Evolutionary conservation across 2,113 vertebrate genomes (phyloP), one percentile per base, ranked within the genome.

Genomic region (Pardalotus punctatus): DNA sequence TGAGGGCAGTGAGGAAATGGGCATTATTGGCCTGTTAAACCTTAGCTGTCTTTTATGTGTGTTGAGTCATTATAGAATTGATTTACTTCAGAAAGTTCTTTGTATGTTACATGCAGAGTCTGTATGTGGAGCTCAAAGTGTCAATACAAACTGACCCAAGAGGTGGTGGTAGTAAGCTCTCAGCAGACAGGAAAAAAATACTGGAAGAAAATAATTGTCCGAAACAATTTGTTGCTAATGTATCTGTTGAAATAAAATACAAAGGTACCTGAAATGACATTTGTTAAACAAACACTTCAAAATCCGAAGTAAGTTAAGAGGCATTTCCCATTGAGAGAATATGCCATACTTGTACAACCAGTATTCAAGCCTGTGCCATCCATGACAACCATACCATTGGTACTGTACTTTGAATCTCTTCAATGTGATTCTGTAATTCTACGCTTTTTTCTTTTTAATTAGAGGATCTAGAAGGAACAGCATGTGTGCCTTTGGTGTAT

Each of bases 201-300:
- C 7, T 17, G 14, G 36, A 61, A 76, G 29, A 69, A 93, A 72
- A 45, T 43, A 65, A 31, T 77, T 83, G n/a, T 38, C 18, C 0
- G 0, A 50, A 80, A 54, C 29, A 58, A 17, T 42, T 65, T 57
- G 12, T 66, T 0, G 0, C 12, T 83, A 14, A 17, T 48, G 0
- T 77, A 23, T 62, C 11, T 85, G 10, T 64, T 50, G 27, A 90
- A 92, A 64, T 27, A 47, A 90, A 88, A 79, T 35, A 18, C 35
- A 85, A 81, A 85, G 43, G 18, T 70, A 50, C 20, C 18, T 42
- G 12, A 74, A 93, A 71, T 27, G 4, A 21, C 33, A 29, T 85
- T 54, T 71, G 15, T 4, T 7, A 60, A 86, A 36, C 21, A 70
- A 84, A 23, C 18, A 33, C 51, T 48, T 81, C 36, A 57, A 81